Base-by-base conservation (phyloP, 2,797 vertebrate species). In the Diplodus puntazzo region DNA sequence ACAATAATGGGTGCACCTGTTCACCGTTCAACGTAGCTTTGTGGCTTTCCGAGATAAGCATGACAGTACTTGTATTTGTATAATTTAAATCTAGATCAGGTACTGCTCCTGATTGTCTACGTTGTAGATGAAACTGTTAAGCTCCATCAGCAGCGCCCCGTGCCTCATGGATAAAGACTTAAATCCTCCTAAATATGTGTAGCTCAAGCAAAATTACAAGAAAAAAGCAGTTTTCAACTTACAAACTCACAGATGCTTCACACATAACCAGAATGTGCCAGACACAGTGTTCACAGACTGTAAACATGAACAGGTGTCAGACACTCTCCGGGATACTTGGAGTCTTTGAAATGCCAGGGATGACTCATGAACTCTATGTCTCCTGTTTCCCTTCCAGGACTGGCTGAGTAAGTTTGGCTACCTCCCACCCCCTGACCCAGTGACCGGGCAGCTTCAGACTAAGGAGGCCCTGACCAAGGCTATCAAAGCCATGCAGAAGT, bases 361-460 rank as follows among this genome's bases (percentile, higher is more conserved):
- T 83, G 73, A 83, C 68, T n/a, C 54, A 58, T 90, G 39, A 89
- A 63, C 82, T 69, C 68, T 69, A 57, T 73, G 58, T 84, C 63
- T 78, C 1, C 64, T 74, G 62, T 85, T 76, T 80, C 45, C 30
- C 48, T 39, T 81, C 48, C 91, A 99, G 98, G 98, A 98, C 89
- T 99, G 98, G 98, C 94, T 99, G 91, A 98, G 94, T 55, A 97
- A 94, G 83, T 99, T 99, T 43, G 98, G 98, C 43, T 99, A 99
- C 88, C 96, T 99, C 81, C 97, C 97, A 0, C 96, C 97, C 0
- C 92, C 96, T 0, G 97, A 98, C 81, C 96, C 97, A 0, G 87
- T 95, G 20, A 96, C 96, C 0, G 97, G 97, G 46, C 97, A 95
- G 79, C 96, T 97, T 46, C 98, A 97, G 94, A 98, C 96, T 0